These are phyloP conservation scores for Scaptomyza montana DNA, from an alignment of 1,140 invertebrate species.

Conservation along the genomic window DNA sequence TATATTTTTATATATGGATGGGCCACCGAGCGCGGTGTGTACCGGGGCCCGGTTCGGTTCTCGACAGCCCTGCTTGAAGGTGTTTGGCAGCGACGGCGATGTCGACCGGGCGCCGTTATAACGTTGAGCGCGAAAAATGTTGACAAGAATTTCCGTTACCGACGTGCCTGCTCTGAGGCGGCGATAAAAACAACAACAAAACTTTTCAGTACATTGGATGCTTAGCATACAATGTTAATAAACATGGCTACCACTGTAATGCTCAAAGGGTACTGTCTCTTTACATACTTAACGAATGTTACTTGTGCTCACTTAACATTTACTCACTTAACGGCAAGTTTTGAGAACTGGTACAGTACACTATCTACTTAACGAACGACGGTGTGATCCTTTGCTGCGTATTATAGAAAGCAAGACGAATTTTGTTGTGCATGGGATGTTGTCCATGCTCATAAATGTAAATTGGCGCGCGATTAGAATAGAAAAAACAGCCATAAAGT, in stretches of 20 bases:
- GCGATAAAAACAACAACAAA: constrained; percentile 44
- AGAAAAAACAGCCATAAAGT: neutral
- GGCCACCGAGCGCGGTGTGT: too few relatives aligned
- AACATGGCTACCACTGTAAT: constrained; percentile 7
- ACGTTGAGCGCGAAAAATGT: constrained; percentile 49
- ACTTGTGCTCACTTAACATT: constrained; percentile 4
- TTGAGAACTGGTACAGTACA: neutral
- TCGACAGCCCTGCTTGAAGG: constrained; percentile 45
- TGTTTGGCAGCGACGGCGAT: constrained; percentile 45
- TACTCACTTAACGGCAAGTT: constrained; percentile 9
- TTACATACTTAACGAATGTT: neutral
- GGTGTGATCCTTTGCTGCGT: too few relatives aligned
- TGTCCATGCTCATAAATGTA: constrained; percentile 10
- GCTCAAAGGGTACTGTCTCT: constrained; percentile 22
- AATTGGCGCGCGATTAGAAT: constrained; percentile 11
- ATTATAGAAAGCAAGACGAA: too few relatives aligned
- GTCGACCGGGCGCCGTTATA: constrained; percentile 46
- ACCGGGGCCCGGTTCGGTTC: too few relatives aligned
- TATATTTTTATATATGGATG: too few relatives aligned
- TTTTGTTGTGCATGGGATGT: constrained; percentile 11
- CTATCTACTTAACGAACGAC: constrained; percentile 1
- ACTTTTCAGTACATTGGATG: constrained; percentile 18
- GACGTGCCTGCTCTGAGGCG: constrained; percentile 53
- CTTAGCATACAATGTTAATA: constrained; percentile 14
- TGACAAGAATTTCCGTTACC: constrained; percentile 60